Percentiles rank a stretch among this genome's conserved stretches.
phyloP scores from a whole-genome alignment of 2,113 vertebrate genomes.

The Vicugna pacos region DNA sequence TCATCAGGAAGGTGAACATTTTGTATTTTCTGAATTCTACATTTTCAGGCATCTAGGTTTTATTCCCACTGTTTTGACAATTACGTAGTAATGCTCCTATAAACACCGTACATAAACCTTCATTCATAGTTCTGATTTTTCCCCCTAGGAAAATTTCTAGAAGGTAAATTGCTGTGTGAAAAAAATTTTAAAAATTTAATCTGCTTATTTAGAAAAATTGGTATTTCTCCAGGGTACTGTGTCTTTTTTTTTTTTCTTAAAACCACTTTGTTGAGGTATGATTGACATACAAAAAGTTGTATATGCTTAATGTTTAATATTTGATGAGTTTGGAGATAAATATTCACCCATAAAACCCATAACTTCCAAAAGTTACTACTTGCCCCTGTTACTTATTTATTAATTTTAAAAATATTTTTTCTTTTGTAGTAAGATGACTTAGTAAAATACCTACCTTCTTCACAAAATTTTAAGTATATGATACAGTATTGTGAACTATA shows the following conservation, averaged over 20 bases:
- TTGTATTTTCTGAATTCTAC: not conserved
- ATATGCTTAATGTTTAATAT: not conserved
- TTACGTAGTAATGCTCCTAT: not conserved
- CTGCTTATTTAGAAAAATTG: slow-evolving; percentile 22
- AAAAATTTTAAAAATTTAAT: not conserved
- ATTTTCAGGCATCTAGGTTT: not conserved
- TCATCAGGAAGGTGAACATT: not conserved
- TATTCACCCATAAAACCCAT: not conserved
- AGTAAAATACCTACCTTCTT: not conserved
- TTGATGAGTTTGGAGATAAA: not conserved
- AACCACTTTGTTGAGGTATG: not conserved
- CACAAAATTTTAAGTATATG: not conserved
- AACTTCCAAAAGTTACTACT: too few relatives aligned
- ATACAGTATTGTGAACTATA: not conserved
- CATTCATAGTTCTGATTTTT: not conserved
- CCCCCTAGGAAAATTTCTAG: not conserved
- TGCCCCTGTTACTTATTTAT: too few relatives aligned
- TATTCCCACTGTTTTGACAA: not conserved
- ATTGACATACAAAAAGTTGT: not conserved
- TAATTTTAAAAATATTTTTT: not conserved
- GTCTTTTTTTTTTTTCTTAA: not conserved
- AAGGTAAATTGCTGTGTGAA: not conserved
- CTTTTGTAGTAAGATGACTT: not conserved
- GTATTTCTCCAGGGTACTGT: not conserved
- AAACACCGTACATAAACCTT: not conserved